Base-by-base conservation (phyloP, 2,797 vertebrate species). In the Phataginus tetradactyla region DNA sequence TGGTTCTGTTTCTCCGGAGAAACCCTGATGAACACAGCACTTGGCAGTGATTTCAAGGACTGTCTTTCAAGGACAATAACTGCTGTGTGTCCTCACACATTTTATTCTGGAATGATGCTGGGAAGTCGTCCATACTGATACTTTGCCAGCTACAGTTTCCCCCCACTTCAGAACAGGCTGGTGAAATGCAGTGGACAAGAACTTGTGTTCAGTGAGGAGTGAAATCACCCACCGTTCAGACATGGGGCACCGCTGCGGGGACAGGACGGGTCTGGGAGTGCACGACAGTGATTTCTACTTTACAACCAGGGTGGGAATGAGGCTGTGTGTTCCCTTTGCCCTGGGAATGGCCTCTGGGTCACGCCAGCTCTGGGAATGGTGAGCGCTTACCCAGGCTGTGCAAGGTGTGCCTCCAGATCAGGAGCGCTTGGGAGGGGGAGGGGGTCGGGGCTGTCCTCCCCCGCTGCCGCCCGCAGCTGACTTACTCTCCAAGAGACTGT, bases 31-130 rank as follows among this genome's bases (percentile, higher is more conserved):
- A 78, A 42, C 39, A 68, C 1, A 72, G 23, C 79, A 23, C 9
- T 29, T 32, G 45, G 86, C 4, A 21, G 32, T 94, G 0, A 92
- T 93, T 97, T 94, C 87, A 90, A 78, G 83, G 66, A 23, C 84
- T 86, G 29, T 27, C 87, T 34, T 95, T 71, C 2, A 32, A 97
- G 88, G 4, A 39, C 55, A 93, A 29, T 97, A 77, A 23, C 63
- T 71, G 7, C 89, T 78, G 59, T 72, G 91, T 71, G 64, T 78
- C 32, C 49, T 91, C 59, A 63, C 32, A 42, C 37, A 34, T 85
- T 77, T 91, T 59, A 11, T 75, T 94, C n/a, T 14, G 14, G 51
- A 86, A 61, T 68, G 74, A 63, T 55, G 10, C 20, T 51, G 39
- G 34, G 42, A 17, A 45, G n/a, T 21, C 61, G 1, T 27, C 20